Conservation (phyloP, 2,113 vertebrate genomes). For the Pseudorasbora parva region DNA sequence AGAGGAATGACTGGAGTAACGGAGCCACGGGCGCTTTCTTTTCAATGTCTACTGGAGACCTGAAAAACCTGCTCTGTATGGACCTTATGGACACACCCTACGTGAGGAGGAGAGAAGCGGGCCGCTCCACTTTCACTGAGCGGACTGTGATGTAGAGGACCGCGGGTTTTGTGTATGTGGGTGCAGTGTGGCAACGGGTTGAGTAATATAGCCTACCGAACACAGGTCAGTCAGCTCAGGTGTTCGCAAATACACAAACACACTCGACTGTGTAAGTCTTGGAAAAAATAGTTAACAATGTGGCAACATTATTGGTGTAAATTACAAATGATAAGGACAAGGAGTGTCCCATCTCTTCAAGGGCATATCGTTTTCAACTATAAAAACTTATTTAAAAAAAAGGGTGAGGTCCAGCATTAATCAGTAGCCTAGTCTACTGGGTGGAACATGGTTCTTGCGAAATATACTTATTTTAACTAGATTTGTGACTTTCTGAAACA, state of each 20-base stretch:
- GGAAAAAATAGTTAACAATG: too few species aligned
- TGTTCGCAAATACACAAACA: slow-evolving; percentile 7
- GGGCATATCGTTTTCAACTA: too few species aligned
- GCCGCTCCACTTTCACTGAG: background rate
- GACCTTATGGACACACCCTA: slow-evolving; percentile 65
- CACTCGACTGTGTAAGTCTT: background rate
- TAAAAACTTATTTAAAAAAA: too few species aligned
- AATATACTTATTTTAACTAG: too few species aligned
- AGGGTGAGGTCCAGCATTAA: too few species aligned
- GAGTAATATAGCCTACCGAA: slow-evolving; percentile 10
- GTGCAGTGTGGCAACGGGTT: slow-evolving; percentile 6
- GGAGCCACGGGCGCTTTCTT: slow-evolving; percentile 59
- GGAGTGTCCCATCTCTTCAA: too few species aligned
- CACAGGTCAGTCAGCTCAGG: background rate
- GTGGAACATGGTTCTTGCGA: too few species aligned
- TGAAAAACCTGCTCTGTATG: slow-evolving; percentile 64
- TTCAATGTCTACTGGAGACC: slow-evolving; percentile 52
- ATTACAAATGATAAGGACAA: too few species aligned
- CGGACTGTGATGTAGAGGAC: background rate
- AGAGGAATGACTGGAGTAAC: slow-evolving; percentile 47
- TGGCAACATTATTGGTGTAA: too few species aligned
- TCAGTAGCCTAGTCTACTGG: too few species aligned
- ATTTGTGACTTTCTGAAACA: too few species aligned
- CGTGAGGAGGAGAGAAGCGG: slow-evolving; percentile 6
- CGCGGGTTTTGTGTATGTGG: background rate